Percentiles rank a stretch among this genome's conserved stretches.
These are phyloP conservation scores for Chloroceryle amazona DNA, from an alignment of 2,797 vertebrate genomes.

Conservation along the genomic window DNA sequence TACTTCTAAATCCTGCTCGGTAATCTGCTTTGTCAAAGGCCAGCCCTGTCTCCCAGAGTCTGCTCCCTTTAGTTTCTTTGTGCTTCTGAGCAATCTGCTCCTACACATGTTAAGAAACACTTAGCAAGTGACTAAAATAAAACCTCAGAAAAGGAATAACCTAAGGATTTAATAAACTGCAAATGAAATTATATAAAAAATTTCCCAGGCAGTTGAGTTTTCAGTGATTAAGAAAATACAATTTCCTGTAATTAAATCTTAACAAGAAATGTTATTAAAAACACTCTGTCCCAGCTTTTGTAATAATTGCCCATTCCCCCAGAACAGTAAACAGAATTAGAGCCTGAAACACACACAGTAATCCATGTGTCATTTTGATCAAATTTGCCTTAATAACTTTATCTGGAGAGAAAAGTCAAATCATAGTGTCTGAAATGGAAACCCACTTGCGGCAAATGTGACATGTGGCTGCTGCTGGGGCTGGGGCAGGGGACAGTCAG, in stretches of 20 bases:
- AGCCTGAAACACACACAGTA: constrained; percentile 79
- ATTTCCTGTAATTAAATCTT: constrained; percentile 89
- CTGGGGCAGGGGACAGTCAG: neutral
- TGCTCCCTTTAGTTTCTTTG: neutral
- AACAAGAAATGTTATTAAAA: constrained; percentile 89
- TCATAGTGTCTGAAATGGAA: constrained; percentile 35
- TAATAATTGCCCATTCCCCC: constrained; percentile 84
- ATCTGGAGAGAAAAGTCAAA: constrained; percentile 72
- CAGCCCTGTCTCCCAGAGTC: neutral
- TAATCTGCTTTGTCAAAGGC: constrained; percentile 1
- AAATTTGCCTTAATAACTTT: constrained; percentile 85
- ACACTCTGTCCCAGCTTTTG: constrained; percentile 84
- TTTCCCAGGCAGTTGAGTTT: constrained; percentile 83
- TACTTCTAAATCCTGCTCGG: neutral
- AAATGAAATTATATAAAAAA: constrained; percentile 83
- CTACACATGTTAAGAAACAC: constrained; percentile 78
- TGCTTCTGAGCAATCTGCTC: constrained; percentile 31
- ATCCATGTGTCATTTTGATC: constrained; percentile 85
- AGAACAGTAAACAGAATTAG: constrained; percentile 87
- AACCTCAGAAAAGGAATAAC: constrained; percentile 82
- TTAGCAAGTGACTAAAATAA: constrained; percentile 79
- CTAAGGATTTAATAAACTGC: constrained; percentile 87
- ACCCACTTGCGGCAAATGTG: neutral
- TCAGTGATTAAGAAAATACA: constrained; percentile 88
- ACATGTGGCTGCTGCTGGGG: neutral